Conservation (phyloP, 2,113 vertebrate genomes). For the Scytalopus superciliaris region DNA sequence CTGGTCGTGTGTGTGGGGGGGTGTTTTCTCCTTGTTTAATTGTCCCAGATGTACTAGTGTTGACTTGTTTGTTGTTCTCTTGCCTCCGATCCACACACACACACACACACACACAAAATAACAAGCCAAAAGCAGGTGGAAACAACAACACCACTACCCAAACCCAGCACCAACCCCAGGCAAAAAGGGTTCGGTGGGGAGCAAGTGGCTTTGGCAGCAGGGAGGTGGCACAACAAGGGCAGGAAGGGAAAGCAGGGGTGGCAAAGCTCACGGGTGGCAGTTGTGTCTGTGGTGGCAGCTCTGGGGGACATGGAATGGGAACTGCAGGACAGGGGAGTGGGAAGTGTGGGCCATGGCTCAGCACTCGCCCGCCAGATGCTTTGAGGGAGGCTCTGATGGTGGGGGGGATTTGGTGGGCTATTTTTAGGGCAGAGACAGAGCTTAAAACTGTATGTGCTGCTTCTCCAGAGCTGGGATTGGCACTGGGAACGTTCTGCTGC, state of each 20-base stretch:
- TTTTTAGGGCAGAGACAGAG: slow-evolving; percentile 13
- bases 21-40: not conserved
- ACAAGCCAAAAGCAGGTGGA: not conserved
- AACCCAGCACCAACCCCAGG: not conserved
- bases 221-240: not conserved
- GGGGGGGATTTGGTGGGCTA: not conserved
- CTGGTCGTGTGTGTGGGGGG: not conserved
- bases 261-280: not conserved
- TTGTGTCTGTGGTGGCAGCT: not conserved
- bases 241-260: not conserved
- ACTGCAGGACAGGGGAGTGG: not conserved
- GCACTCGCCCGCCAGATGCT: not conserved
- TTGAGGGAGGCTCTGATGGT: not conserved
- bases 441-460: not conserved
- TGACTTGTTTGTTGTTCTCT: not conserved
- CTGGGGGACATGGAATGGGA: not conserved
- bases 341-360: not conserved
- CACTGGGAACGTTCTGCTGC: rapidly evolving
- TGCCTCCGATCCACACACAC: not conserved
- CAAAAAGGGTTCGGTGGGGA: not conserved
- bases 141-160: not conserved
- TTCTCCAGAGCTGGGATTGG: not conserved
- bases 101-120: not conserved
- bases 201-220: too few species aligned
- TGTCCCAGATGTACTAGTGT: not conserved